Evolutionary conservation across 2,888 invertebrate genomes (phyloP).

Genomic region (Lasioglossum zephyrum): DNA sequence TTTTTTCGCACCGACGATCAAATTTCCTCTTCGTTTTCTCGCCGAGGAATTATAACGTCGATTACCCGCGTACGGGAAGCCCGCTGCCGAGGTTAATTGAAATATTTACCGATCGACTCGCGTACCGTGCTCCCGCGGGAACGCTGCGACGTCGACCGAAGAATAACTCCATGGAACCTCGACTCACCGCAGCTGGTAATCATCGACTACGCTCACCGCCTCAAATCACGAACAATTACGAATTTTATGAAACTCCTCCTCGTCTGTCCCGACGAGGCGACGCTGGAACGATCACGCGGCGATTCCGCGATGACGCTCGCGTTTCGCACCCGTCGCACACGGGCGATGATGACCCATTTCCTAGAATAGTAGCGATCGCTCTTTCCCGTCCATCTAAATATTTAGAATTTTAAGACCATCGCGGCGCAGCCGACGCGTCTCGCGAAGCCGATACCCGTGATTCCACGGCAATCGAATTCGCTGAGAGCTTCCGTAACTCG

Average conservation of each 20-base stretch:
- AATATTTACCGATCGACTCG: neutral
- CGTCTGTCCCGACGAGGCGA: neutral
- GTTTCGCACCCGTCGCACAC: neutral
- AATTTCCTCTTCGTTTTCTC: neutral
- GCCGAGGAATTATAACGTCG: neutral
- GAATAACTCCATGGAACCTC: neutral
- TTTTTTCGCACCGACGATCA: neutral
- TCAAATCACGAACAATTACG: neutral
- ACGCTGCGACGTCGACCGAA: neutral
- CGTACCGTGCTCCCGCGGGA: neutral
- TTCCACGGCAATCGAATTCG: neutral
- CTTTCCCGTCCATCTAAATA: constrained; percentile 1
- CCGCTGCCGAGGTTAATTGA: neutral
- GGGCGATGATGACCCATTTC: constrained; percentile 19
- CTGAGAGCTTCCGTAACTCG: neutral
- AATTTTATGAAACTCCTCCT: neutral
- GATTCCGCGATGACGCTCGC: neutral
- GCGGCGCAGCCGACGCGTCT: neutral
- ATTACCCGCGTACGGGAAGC: neutral
- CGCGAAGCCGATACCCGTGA: neutral
- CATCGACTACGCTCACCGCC: neutral
- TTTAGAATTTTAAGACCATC: constrained; percentile 5
- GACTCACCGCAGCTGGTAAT: neutral
- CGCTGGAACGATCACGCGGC: neutral
- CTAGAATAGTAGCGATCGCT: constrained; percentile 30